These are phyloP conservation scores for Ashinkailepas kermadecensis DNA, from an alignment of 2,888 invertebrate genomes.

Conservation along the genomic window DNA sequence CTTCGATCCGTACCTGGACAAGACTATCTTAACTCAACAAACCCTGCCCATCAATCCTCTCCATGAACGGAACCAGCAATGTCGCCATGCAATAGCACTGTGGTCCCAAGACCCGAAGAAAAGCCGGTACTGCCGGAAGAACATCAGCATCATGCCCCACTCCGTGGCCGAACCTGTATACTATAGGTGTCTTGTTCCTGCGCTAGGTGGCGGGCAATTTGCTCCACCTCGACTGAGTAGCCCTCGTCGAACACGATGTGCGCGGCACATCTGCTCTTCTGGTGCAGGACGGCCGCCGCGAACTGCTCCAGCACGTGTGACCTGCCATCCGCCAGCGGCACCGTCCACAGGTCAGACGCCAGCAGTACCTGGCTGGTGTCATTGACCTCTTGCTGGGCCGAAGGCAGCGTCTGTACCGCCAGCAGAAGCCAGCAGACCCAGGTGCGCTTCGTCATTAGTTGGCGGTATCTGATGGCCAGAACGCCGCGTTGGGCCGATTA, in stretches of 20 bases:
- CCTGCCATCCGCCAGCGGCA: too few relatives aligned
- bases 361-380: too few relatives aligned
- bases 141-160: not conserved
- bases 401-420: too few relatives aligned
- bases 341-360: too few relatives aligned
- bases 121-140: not conserved
- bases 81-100: not conserved
- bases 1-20: too few relatives aligned
- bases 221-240: not conserved
- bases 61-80: not conserved
- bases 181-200: not conserved
- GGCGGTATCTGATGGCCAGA: too few relatives aligned
- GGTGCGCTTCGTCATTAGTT: too few relatives aligned
- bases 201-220: not conserved
- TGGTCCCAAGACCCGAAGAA: not conserved
- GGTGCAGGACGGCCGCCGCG: not conserved
- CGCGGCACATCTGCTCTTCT: not conserved
- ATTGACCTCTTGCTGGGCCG: too few relatives aligned
- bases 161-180: not conserved
- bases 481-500: too few relatives aligned
- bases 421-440: too few relatives aligned
- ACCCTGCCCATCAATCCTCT: not conserved
- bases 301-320: not conserved
- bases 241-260: not conserved
- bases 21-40: too few relatives aligned